A percentile compares a stretch with the other conserved stretches of the same genome.
These are phyloP conservation scores for Euura lappo DNA, from an alignment of 1,140 invertebrate species.

Conservation along the genomic window DNA sequence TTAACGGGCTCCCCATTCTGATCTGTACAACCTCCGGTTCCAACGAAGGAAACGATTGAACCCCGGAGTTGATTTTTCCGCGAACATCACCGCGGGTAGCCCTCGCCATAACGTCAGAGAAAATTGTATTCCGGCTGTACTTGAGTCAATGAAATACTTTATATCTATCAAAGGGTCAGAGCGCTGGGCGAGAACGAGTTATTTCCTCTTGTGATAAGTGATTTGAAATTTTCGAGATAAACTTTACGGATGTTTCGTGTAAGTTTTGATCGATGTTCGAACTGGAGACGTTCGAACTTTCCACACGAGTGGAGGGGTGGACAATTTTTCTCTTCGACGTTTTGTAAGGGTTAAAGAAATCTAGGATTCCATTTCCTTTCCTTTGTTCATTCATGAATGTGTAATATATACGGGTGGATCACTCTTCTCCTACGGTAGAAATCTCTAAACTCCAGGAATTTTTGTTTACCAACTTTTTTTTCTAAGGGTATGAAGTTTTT, in stretches of 20 bases:
- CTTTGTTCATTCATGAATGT: too few relatives aligned
- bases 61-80: slow-evolving; percentile 10
- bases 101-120: too few relatives aligned
- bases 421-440: background rate
- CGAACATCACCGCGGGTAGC: background rate
- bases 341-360: background rate
- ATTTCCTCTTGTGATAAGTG: background rate
- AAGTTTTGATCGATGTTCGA: background rate
- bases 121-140: too few relatives aligned
- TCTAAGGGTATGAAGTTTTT: background rate
- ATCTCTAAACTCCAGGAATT: background rate
- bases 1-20: slow-evolving; percentile 30
- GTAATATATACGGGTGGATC: background rate
- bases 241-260: background rate
- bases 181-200: too few relatives aligned
- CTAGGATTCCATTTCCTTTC: too few relatives aligned
- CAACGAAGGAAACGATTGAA: slow-evolving; percentile 26
- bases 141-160: too few relatives aligned
- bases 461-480: background rate
- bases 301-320: background rate
- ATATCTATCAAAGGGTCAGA: too few relatives aligned
- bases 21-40: slow-evolving; percentile 34
- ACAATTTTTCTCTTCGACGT: background rate
- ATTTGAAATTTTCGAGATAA: background rate
- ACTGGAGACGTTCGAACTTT: background rate